Evolutionary conservation across 2,888 invertebrate species (phyloP), one percentile per base, ranked within the genome.

Genomic region (Temnothorax ravouxi): DNA sequence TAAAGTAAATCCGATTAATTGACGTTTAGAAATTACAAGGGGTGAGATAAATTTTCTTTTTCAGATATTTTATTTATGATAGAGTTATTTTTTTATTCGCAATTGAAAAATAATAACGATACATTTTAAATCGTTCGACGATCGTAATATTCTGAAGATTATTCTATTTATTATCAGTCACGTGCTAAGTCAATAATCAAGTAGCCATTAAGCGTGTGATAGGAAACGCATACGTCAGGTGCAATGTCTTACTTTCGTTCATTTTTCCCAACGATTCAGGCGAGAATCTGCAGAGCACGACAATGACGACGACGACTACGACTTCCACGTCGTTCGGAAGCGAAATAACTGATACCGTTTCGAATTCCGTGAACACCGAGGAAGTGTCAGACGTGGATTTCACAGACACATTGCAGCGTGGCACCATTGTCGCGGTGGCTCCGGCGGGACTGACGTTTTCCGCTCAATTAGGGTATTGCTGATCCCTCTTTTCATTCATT

Each of bases 281-380:
- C 59, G 88, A 86, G 50, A 83, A 81, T 72, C 81, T 56, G n/a
- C 41, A 54, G 61, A 82, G 59, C 47, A 61, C 34, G 21, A 69
- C 61, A 61, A 25, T 25, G 50, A 64, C 79, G 52, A 61, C 34
- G 21, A 69, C 61, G 44, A 25, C n/a, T 34, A 64, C 79, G 52
- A 59, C 72, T 71, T 84, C 84, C 34, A 52, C 62, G 25, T 64
- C 76, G n/a, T 6, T 59, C 38, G 84, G 52, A 54, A 80, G 29
- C 47, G 84, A 85, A 21, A 54, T 64, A 21, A 21, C 38, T 15
- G 69, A 76, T 62, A 87, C 67, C 56, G 59, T 85, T 44, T 83
- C 88, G 21, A 85, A 71, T 82, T 85, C 90, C 13, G 52, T 85
- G 82, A 90, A 87, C 76, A 87, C 82, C 54, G 41, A 85, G 15